Conservation (phyloP, 2,797 vertebrate species). For the Acropternis orthonyx region DNA sequence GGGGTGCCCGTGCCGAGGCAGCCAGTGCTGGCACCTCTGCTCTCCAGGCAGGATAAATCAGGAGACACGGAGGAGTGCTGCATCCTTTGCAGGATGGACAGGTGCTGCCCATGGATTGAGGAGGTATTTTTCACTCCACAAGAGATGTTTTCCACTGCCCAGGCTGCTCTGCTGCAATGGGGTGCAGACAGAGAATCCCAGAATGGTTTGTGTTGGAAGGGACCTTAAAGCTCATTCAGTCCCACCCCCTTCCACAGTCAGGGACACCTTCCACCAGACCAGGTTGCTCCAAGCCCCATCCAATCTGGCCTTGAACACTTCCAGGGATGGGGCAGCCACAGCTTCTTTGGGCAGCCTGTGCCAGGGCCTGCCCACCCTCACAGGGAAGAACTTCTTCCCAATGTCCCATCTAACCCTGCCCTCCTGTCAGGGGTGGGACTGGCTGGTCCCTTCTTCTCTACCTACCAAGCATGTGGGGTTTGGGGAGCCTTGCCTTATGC, state of each 20-base stretch:
- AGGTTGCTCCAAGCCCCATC: rapidly evolving
- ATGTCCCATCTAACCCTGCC: not conserved
- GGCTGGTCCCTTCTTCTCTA: rapidly evolving
- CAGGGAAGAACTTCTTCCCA: not conserved
- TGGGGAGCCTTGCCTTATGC: not conserved
- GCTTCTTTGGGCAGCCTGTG: not conserved
- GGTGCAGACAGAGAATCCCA: not conserved
- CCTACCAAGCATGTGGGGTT: not conserved
- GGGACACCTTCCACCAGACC: not conserved
- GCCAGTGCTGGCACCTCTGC: not conserved
- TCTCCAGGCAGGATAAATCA: not conserved
- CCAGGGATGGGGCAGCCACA: not conserved
- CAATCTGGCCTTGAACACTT: not conserved
- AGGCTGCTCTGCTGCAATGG: not conserved
- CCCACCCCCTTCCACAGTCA: not conserved
- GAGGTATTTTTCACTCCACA: not conserved
- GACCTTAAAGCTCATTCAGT: not conserved
- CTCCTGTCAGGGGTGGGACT: not conserved
- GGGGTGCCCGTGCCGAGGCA: not conserved
- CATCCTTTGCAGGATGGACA: not conserved
- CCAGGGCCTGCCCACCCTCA: not conserved
- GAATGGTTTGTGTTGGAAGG: not conserved
- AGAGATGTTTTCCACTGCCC: not conserved
- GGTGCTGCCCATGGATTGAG: not conserved
- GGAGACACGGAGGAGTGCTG: not conserved